phyloP scores from a whole-genome alignment of 2,888 invertebrate species.

The Lobophora halterata region DNA sequence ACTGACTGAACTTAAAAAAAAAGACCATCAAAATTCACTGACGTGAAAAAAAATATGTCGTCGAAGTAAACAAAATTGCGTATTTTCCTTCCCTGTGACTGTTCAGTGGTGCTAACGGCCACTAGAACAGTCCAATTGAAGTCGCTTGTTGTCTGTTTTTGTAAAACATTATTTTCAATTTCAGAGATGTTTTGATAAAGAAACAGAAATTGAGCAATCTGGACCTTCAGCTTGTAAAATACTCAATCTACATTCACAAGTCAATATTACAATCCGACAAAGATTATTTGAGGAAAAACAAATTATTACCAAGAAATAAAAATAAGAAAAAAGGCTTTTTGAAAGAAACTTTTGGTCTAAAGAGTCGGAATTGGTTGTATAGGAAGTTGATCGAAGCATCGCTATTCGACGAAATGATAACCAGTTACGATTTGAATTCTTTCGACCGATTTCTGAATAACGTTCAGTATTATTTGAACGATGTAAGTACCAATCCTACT shows the following conservation, averaged over 20 bases:
- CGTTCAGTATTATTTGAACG: conserved; percentile 40
- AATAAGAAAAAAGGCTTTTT: conserved; percentile 24
- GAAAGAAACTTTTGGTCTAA: conserved; percentile 25
- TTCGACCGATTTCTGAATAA: conserved; percentile 38
- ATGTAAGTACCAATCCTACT: too few relatives aligned
- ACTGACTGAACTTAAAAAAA: too few relatives aligned
- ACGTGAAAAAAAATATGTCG: too few relatives aligned
- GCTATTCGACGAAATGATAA: conserved; percentile 10
- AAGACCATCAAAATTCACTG: too few relatives aligned
- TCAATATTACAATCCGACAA: conserved; percentile 23
- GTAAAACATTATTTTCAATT: conserved; percentile 10
- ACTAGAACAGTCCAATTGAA: too few relatives aligned
- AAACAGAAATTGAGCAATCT: conserved; percentile 36
- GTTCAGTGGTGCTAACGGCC: too few relatives aligned
- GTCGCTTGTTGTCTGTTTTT: neutral
- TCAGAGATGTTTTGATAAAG: conserved; percentile 35
- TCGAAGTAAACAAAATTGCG: too few relatives aligned
- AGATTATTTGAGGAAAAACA: neutral
- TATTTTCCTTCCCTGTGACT: too few relatives aligned
- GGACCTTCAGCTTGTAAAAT: conserved; percentile 54
- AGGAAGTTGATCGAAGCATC: conserved; percentile 10
- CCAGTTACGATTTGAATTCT: conserved; percentile 20
- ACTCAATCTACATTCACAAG: conserved; percentile 41
- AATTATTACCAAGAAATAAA: conserved; percentile 29
- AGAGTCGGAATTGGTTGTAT: conserved; percentile 33